Evolutionary conservation across 2,888 invertebrate genomes (phyloP).

Genomic region (Athalia rosae): DNA sequence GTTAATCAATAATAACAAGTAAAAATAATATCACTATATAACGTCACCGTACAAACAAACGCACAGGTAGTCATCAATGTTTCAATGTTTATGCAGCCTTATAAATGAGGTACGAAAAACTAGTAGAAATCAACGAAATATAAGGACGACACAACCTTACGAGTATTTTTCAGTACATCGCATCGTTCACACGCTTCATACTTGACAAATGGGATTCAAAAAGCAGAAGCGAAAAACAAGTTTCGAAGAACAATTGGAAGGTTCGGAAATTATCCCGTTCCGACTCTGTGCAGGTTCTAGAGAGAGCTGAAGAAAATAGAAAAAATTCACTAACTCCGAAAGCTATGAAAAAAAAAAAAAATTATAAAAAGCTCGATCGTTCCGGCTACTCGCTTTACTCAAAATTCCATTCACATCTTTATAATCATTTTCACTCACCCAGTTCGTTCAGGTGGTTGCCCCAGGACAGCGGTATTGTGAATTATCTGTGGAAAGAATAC

Average conservation of each 20-base stretch:
- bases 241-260: too few relatives aligned
- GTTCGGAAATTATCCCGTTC: too few relatives aligned
- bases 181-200: too few relatives aligned
- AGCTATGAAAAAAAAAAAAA: too few relatives aligned
- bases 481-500: constrained; percentile 75
- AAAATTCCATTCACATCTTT: too few relatives aligned
- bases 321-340: too few relatives aligned
- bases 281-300: too few relatives aligned
- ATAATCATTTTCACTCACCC: constrained; percentile 74
- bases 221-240: too few relatives aligned
- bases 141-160: background rate
- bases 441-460: constrained; percentile 75
- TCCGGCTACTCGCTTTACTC: too few relatives aligned
- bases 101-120: background rate
- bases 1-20: background rate
- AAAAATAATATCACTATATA: constrained; percentile 31
- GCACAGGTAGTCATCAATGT: background rate
- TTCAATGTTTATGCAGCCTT: background rate
- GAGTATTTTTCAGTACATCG: background rate
- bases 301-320: too few relatives aligned
- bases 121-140: background rate
- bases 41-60: background rate
- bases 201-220: too few relatives aligned
- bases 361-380: too few relatives aligned
- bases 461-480: constrained; percentile 77